Percentiles rank a stretch among this genome's conserved stretches.
phyloP scores from a whole-genome alignment of 2,797 vertebrate species.

The Arvicola amphibius region DNA sequence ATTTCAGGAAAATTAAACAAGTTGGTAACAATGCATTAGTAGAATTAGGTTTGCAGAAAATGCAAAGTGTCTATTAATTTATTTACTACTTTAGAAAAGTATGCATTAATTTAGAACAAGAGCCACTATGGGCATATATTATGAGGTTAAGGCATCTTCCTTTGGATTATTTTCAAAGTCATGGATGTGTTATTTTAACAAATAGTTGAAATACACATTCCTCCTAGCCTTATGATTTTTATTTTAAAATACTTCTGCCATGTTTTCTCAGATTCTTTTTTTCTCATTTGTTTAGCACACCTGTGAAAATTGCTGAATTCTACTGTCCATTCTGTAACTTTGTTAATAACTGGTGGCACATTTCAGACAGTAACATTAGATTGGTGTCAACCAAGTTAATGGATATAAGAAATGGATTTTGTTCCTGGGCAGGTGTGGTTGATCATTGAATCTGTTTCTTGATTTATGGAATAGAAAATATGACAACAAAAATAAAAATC shows the following conservation, averaged over 20 bases:
- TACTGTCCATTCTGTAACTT: background rate
- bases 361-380: background rate
- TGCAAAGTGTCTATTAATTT: background rate
- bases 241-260: background rate
- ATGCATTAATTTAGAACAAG: background rate
- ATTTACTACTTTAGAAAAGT: background rate
- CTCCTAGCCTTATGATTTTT: background rate
- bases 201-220: background rate
- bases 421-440: background rate
- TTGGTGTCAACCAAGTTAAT: background rate
- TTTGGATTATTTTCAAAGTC: background rate
- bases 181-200: background rate
- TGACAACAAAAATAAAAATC: conserved; percentile 33
- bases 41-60: background rate
- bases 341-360: background rate
- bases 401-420: background rate
- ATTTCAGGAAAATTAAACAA: background rate
- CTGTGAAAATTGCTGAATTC: background rate
- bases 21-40: background rate
- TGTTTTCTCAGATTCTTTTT: background rate
- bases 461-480: background rate
- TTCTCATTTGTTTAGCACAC: conserved; percentile 5
- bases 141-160: background rate
- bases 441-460: background rate
- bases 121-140: background rate